These are phyloP conservation scores for Rhinichthys osculus DNA, from an alignment of 2,797 vertebrate species.

Conservation along the genomic window DNA sequence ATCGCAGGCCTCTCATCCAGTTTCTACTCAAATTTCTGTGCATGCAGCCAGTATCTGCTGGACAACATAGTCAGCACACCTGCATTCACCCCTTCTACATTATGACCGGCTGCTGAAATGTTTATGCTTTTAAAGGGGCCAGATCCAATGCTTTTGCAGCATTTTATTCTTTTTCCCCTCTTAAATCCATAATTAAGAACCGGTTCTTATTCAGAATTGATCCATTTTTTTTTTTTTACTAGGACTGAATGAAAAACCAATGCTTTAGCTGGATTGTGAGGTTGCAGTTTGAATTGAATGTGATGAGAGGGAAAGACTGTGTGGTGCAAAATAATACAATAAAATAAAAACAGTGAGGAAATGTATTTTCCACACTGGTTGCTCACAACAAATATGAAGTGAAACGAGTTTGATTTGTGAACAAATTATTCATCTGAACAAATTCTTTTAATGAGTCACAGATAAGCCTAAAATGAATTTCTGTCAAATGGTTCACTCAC, in stretches of 20 bases:
- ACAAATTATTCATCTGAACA: not conserved
- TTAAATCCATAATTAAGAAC: not conserved
- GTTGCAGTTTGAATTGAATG: not conserved
- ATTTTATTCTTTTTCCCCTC: not conserved
- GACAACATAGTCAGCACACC: conserved; percentile 74
- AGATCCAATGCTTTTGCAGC: not conserved
- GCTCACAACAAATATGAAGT: not conserved
- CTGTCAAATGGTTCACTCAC: not conserved
- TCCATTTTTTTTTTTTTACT: not conserved
- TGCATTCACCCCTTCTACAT: not conserved
- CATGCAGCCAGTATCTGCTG: conserved; percentile 85
- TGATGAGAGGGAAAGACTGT: not conserved
- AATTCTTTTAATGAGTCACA: not conserved
- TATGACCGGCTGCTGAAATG: conserved; percentile 11
- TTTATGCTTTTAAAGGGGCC: not conserved
- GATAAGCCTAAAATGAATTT: not conserved
- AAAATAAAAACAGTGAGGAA: no score
- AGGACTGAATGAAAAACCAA: not conserved
- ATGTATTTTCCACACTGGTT: not conserved
- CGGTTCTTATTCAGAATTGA: not conserved
- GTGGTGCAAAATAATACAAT: not conserved
- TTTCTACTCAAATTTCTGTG: conserved; percentile 84
- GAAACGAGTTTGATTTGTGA: not conserved
- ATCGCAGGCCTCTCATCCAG: conserved; percentile 88
- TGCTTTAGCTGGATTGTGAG: not conserved